Percentiles rank a stretch among this genome's conserved stretches.
phyloP scores from a whole-genome alignment of 2,888 invertebrate species.

The Pardosa pseudoannulata region DNA sequence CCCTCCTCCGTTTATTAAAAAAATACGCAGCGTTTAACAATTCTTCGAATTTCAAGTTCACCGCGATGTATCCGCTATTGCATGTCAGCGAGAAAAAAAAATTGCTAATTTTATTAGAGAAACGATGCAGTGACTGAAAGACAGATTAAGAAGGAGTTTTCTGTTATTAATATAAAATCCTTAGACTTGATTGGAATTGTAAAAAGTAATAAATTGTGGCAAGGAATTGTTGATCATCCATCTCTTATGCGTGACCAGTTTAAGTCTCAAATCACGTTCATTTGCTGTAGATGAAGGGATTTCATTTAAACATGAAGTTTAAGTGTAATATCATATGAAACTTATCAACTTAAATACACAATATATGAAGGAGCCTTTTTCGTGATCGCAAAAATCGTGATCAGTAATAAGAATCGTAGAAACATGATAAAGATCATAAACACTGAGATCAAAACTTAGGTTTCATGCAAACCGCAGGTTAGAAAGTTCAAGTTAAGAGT shows the following conservation, averaged over 20 bases:
- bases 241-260: slow-evolving; percentile 54
- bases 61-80: too few relatives aligned
- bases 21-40: too few relatives aligned
- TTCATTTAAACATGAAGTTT: slow-evolving; percentile 69
- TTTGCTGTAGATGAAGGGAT: slow-evolving; percentile 58
- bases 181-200: slow-evolving; percentile 8
- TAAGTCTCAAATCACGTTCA: slow-evolving; percentile 68
- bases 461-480: slow-evolving; percentile 46
- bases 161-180: background rate
- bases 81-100: too few relatives aligned
- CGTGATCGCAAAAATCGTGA: slow-evolving; percentile 67
- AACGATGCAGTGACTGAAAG: too few relatives aligned
- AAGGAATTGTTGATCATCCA: slow-evolving; percentile 50
- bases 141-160: background rate
- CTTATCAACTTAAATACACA: slow-evolving; percentile 71
- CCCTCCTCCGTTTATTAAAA: too few relatives aligned
- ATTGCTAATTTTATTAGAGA: too few relatives aligned
- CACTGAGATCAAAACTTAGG: slow-evolving; percentile 51
- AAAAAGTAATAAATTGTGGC: slow-evolving; percentile 68
- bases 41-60: too few relatives aligned
- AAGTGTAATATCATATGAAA: slow-evolving; percentile 71
- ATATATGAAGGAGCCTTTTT: slow-evolving; percentile 63
- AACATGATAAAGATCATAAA: slow-evolving; percentile 66
- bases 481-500: slow-evolving; percentile 55
- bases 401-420: slow-evolving; percentile 64